A percentile compares a stretch with the other conserved stretches of the same genome.
Conservation (phyloP, 1,140 invertebrate genomes). For the Scylla paramamosain region DNA sequence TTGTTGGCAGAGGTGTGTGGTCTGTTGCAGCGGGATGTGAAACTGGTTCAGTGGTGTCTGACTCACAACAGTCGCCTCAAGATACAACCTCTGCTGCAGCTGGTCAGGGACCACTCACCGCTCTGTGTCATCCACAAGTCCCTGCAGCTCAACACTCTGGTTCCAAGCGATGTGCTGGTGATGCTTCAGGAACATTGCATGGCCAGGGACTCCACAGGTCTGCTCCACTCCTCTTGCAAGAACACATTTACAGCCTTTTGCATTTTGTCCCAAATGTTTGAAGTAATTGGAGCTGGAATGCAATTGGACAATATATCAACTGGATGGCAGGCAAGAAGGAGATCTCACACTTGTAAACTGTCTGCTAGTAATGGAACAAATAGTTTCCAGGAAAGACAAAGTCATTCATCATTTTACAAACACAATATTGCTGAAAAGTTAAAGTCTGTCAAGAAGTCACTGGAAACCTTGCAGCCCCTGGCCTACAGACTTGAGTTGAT, state of each 20-base stretch:
- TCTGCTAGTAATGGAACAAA: background rate
- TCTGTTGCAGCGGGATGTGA: conserved; percentile 40
- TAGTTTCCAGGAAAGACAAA: conserved; percentile 54
- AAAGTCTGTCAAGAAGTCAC: conserved; percentile 6
- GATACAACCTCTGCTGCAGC: conserved; percentile 43
- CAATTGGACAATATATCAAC: conserved; percentile 62
- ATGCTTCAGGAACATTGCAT: conserved; percentile 65
- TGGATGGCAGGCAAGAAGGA: conserved; percentile 64
- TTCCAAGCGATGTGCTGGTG: conserved; percentile 55
- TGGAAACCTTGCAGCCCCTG: conserved; percentile 55
- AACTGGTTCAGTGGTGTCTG: conserved; percentile 62
- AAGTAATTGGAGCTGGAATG: conserved; percentile 69
- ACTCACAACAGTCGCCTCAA: conserved; percentile 47
- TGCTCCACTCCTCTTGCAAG: conserved; percentile 38
- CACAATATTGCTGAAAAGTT: conserved; percentile 68
- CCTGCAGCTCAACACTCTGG: conserved; percentile 44
- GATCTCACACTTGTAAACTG: background rate
- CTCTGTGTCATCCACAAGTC: conserved; percentile 56
- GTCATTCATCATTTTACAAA: conserved; percentile 40
- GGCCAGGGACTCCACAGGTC: conserved; percentile 59
- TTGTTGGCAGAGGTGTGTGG: conserved; percentile 43
- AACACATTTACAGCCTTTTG: conserved; percentile 61
- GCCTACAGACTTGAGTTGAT: conserved; percentile 63
- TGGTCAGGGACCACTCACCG: conserved; percentile 66
- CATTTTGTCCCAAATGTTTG: conserved; percentile 58